Base-by-base conservation (phyloP, 2,888 invertebrate genomes). In the Candidula unifasciata region DNA sequence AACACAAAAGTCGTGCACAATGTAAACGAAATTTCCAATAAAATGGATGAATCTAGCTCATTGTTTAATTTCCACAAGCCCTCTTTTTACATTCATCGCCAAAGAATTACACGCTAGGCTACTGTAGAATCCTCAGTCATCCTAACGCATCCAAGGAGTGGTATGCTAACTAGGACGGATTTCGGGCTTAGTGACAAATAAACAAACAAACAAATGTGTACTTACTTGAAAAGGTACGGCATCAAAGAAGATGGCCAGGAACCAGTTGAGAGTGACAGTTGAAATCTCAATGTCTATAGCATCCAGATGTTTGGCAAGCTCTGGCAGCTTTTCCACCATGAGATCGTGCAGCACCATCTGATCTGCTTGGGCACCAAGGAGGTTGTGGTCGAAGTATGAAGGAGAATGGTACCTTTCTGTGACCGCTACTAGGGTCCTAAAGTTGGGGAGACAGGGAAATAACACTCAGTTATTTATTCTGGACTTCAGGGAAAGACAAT, bases 231-330 rank as follows among this genome's bases (percentile, higher is more conserved):
- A 94, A 3, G 95, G 95, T 3, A 95, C 94, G 3, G 94, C 93
- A 89, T 95, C 95, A 89, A 94, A 94, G 91, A 94, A 95, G 82
- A 95, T 90, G 16, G 95, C 94, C 86, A 95, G 92, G 90, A 95
- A 95, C 95, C 95, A 95, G 91, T 95, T 95, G 84, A 95, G 92
- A 18, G 95, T 95, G 80, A 95, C 93, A 5, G 95, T 94, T 33
- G 94, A 94, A 76, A 95, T 90, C 87, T 95, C 95, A 83, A 95
- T 94, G 86, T 95, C 94, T 64, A 94, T 92, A 57, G 90, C 90
- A 84, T 94, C 93, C 77, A 95, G 89, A 88, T 95, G 94, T 35
- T 91, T 90, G 81, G 93, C 90, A 27, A 95, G 92, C 71, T 90
- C 90, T 3, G 95, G 94, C 64, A 94, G 92, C 88, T 94, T 94